Percentiles rank a stretch among this genome's conserved stretches.
These are phyloP conservation scores for Apis cerana DNA, from an alignment of 1,140 invertebrate genomes.

Conservation along the genomic window DNA sequence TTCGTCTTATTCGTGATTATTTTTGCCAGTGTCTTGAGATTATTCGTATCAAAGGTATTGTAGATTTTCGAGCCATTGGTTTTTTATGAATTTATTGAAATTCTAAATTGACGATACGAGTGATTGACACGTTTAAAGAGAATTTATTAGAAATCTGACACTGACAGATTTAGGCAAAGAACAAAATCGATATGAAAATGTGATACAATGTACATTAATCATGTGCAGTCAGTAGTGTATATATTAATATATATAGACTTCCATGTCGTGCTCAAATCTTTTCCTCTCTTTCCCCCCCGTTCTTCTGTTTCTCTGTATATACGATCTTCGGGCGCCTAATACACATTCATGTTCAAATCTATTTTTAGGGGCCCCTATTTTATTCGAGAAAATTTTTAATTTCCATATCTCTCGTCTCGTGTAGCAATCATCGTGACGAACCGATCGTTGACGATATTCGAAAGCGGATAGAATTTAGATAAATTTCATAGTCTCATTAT, in stretches of 20 bases:
- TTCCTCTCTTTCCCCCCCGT: not conserved
- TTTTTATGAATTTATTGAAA: no score
- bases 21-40: no score
- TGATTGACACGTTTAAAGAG: not conserved
- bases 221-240: not conserved
- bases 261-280: constrained; percentile 5
- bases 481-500: constrained; percentile 12
- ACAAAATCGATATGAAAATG: not conserved
- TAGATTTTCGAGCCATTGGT: no score
- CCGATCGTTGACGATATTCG: not conserved
- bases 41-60: no score
- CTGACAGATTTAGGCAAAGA: not conserved
- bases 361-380: not conserved
- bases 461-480: constrained; percentile 14
- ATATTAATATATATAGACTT: not conserved
- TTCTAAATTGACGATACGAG: no score
- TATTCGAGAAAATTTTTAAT: no score
- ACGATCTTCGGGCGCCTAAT: constrained; percentile 35
- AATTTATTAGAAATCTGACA: not conserved
- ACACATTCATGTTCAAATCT: constrained; percentile 59
- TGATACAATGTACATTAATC: not conserved
- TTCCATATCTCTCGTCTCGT: not conserved
- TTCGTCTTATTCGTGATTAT: not conserved
- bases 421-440: not conserved
- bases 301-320: not conserved